Evolutionary conservation across 2,888 invertebrate species (phyloP), one percentile per base, ranked within the genome.

Genomic region (Monopis laevigella): DNA sequence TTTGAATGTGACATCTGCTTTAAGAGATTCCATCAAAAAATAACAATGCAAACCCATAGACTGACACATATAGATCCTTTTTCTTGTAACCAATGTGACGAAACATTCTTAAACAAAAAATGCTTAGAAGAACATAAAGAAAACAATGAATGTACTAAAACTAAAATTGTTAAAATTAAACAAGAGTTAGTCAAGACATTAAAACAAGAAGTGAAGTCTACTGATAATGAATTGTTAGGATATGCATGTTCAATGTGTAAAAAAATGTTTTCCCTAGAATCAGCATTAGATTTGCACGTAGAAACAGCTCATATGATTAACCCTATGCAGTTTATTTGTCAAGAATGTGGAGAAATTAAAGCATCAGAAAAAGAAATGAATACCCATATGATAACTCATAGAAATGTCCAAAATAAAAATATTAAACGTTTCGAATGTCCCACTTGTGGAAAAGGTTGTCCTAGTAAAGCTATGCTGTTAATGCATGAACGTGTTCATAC

Each of bases 401-500:
- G 67, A 17, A 62, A 54, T 43, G 40, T 53, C 8, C 63, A 62
- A 39, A 53, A 19, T 0, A 48, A 47, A 39, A 56, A 51, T 35
- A 43, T 51, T 0, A 80, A 73, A 42, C 52, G 77, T 12, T 82
- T 78, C 53, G 72, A 72, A 46, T 82, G 82, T 44, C 53, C 52
- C 1, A 60, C 62, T n/a, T 82, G 82, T 40, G 65, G 71, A 0
- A 82, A 82, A 43, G 65, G 65, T 0, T 81, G 81, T 52, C 62
- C 81, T 0, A 81, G 80, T 43, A 78, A 78, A 45, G 82, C 82
- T 0, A 80, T 82, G 81, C 47, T 82, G 10, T 48, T 78, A 0
- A 82, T 81, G 81, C 82, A 82, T 51, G 82, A 81, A 46, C 46
- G 82, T 19, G 82, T 82, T 0, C 82, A 82, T 46, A 82, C 82